A percentile compares a stretch with the other conserved stretches of the same genome.
These are phyloP conservation scores for Oreotrochilus melanogaster DNA, from an alignment of 2,113 vertebrate species.

Conservation along the genomic window DNA sequence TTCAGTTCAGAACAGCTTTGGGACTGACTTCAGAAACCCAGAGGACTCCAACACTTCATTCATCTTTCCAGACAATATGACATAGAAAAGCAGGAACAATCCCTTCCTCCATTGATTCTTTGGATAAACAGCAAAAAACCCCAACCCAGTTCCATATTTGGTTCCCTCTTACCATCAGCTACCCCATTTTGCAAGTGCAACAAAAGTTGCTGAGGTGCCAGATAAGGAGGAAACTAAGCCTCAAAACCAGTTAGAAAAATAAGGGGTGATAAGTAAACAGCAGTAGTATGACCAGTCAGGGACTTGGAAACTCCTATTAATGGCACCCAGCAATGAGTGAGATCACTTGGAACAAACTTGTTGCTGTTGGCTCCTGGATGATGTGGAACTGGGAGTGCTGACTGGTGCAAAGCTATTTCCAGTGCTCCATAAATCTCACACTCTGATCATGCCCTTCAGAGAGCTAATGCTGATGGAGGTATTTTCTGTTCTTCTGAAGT, in stretches of 20 bases:
- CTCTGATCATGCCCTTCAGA: neutral
- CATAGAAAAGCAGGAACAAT: neutral
- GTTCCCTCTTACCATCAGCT: neutral
- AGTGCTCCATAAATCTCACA: neutral
- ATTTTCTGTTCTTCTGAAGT: conserved; percentile 9
- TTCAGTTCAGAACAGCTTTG: neutral
- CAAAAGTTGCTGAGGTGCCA: neutral
- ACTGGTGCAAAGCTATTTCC: conserved; percentile 27
- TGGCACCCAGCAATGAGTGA: neutral
- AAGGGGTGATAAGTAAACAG: neutral
- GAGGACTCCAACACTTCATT: neutral
- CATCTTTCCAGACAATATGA: neutral
- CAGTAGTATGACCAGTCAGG: neutral
- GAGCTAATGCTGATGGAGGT: neutral
- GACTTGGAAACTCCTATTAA: neutral
- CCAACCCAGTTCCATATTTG: neutral
- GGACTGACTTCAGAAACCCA: neutral
- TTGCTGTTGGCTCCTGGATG: neutral
- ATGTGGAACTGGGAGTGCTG: neutral
- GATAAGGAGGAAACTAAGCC: neutral
- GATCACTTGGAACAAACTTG: neutral
- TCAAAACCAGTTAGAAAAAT: neutral
- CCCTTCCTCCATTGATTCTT: neutral
- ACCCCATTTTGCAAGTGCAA: rapidly evolving
- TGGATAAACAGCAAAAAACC: neutral